phyloP scores from a whole-genome alignment of 2,888 invertebrate species.

The Parnassius glacialis region DNA sequence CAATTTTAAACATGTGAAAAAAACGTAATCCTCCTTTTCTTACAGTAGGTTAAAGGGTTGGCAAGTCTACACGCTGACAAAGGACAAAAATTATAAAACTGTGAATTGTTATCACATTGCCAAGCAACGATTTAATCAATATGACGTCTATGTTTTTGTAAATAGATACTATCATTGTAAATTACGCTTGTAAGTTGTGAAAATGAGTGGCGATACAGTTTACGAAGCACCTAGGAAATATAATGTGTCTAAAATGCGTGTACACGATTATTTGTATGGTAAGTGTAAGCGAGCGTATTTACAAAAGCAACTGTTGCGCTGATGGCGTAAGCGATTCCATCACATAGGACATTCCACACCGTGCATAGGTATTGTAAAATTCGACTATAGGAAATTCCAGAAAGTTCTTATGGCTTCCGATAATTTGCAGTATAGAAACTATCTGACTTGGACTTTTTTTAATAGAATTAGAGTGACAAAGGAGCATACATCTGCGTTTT shows the following conservation, averaged over 20 bases:
- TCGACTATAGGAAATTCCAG: no score
- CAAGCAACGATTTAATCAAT: not conserved
- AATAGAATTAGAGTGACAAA: no score
- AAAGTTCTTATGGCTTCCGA: not conserved
- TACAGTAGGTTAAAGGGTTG: no score
- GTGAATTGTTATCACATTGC: not conserved
- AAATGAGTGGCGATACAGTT: constrained; percentile 54
- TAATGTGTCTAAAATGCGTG: constrained; percentile 46
- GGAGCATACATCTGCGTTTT: no score
- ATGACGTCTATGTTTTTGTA: not conserved
- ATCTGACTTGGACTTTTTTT: not conserved
- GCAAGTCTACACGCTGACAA: no score
- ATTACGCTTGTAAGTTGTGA: not conserved
- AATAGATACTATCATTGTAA: not conserved
- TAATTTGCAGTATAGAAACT: not conserved
- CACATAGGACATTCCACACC: no score
- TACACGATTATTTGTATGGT: constrained; percentile 73
- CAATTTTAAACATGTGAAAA: no score
- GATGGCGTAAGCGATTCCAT: no score
- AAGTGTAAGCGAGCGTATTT: constrained; percentile 29
- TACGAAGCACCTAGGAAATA: constrained; percentile 43
- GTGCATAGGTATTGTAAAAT: not conserved
- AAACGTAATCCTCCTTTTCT: no score
- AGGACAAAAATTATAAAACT: no score
- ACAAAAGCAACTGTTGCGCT: no score